phyloP scores from a whole-genome alignment of 2,797 vertebrate species.

The Muscicapa striata region DNA sequence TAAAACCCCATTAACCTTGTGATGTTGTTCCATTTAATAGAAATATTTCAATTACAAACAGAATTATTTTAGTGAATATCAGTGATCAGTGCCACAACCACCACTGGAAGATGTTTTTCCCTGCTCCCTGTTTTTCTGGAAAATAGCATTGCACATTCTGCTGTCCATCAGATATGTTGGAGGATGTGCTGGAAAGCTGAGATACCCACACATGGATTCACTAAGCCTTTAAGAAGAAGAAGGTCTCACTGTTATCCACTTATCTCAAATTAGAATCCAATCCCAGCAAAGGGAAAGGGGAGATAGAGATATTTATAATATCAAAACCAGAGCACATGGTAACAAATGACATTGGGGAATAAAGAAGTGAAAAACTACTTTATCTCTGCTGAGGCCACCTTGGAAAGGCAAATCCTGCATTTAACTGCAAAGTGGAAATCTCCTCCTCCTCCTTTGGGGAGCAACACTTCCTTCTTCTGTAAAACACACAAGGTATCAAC shows the following conservation, averaged over 20 bases:
- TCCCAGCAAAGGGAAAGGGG: not conserved
- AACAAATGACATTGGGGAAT: not conserved
- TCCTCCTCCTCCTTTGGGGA: not conserved
- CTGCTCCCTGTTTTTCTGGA: not conserved
- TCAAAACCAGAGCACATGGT: not conserved
- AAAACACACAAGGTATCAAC: not conserved
- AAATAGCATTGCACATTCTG: not conserved
- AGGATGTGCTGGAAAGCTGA: not conserved
- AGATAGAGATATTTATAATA: not conserved
- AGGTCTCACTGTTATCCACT: not conserved
- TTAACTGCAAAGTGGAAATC: not conserved
- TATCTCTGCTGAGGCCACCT: not conserved
- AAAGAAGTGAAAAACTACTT: not conserved
- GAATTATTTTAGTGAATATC: not conserved
- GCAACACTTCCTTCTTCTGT: not conserved
- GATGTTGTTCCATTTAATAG: not conserved
- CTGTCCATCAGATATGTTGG: not conserved
- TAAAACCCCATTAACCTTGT: not conserved
- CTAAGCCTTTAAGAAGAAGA: not conserved
- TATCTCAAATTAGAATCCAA: slow-evolving; percentile 11
- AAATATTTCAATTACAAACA: not conserved
- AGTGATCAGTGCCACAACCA: not conserved
- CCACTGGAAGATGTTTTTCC: not conserved
- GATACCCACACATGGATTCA: rapidly evolving
- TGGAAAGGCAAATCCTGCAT: not conserved